Evolutionary conservation across 1,140 invertebrate genomes (phyloP).

Genomic region (Tribolium madens): DNA sequence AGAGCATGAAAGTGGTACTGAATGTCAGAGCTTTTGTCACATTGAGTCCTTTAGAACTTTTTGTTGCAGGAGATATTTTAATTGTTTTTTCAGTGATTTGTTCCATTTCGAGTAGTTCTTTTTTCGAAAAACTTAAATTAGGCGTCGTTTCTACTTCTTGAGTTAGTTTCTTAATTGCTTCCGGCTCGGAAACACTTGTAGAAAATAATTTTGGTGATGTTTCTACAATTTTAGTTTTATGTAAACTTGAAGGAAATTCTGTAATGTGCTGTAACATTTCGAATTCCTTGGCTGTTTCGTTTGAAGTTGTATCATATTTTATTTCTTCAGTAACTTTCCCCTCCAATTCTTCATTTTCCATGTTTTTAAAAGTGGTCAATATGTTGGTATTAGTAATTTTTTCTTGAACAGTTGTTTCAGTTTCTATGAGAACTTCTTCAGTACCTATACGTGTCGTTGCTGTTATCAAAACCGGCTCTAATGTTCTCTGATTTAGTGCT

Average conservation of each 20-base stretch:
- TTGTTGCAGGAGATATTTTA: neutral
- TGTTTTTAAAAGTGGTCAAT: no score
- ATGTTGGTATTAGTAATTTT: neutral
- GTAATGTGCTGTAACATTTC: neutral
- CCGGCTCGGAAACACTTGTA: no score
- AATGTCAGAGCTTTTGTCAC: neutral
- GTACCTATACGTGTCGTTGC: no score
- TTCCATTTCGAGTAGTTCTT: neutral
- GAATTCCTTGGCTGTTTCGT: neutral
- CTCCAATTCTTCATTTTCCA: no score
- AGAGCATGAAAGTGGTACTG: conserved; percentile 2
- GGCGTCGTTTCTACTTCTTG: neutral
- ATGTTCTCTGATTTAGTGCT: no score
- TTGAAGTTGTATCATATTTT: neutral
- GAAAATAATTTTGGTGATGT: no score
- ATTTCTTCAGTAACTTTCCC: neutral
- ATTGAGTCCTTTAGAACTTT: neutral
- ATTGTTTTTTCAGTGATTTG: conserved; percentile 3
- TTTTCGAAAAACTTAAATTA: neutral
- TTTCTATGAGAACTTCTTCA: no score
- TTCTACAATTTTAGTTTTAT: neutral
- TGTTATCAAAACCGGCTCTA: no score
- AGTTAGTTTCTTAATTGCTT: no score
- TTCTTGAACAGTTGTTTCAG: neutral
- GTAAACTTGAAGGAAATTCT: neutral